Conservation (phyloP, 2,113 vertebrate genomes). For the Brienomyrus brachyistius region DNA sequence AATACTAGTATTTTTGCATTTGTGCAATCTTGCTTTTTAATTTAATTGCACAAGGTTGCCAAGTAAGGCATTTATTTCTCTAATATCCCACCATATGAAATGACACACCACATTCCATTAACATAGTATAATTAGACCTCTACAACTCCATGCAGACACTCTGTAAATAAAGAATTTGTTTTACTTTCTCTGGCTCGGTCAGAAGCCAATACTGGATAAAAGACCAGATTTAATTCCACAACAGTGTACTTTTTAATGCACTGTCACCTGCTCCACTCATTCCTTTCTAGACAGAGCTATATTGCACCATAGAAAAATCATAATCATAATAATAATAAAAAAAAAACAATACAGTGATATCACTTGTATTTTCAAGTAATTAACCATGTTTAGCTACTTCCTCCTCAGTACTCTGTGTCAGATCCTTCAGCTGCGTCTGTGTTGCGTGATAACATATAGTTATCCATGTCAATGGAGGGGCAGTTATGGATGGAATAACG, state of each 20-base stretch:
- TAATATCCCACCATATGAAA: constrained; percentile 4
- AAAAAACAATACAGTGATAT: constrained; percentile 7
- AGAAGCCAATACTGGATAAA: background rate
- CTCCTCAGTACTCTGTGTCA: constrained; percentile 58
- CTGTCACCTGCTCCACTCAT: background rate
- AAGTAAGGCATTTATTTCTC: background rate
- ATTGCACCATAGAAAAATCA: constrained; percentile 28
- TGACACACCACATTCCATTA: background rate
- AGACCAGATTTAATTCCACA: background rate
- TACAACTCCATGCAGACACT: constrained; percentile 27
- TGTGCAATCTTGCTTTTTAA: constrained; percentile 5
- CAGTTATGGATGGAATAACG: constrained; percentile 76
- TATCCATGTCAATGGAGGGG: constrained; percentile 74
- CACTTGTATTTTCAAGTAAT: constrained; percentile 27
- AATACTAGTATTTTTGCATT: background rate
- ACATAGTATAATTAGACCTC: constrained; percentile 7
- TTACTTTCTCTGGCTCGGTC: background rate
- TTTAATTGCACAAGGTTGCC: constrained; percentile 2
- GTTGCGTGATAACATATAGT: constrained; percentile 74
- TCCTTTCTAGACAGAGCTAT: constrained; percentile 9
- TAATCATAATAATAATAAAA: background rate
- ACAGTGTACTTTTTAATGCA: background rate
- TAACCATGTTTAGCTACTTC: background rate
- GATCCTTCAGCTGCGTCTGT: constrained; percentile 62
- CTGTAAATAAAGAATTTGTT: background rate